Evolutionary conservation across 2,888 invertebrate species (phyloP).

Genomic region (Nymphalis polychloros): DNA sequence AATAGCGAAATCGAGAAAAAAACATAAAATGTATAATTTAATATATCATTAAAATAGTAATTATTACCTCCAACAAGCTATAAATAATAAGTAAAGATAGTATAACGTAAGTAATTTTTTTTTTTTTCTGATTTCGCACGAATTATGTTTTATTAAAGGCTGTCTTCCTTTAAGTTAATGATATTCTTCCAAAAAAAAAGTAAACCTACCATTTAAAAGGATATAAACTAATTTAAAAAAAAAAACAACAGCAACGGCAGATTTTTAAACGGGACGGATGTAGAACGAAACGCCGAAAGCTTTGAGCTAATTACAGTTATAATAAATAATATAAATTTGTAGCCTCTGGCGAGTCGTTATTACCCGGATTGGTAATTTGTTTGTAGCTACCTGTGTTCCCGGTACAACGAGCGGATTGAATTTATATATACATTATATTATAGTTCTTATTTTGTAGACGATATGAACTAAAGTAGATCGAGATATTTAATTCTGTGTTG

Average conservation of each 20-base stretch:
- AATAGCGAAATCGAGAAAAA: not conserved
- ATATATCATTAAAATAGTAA: not conserved
- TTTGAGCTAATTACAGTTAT: constrained; percentile 42
- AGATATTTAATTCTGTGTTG: constrained; percentile 43
- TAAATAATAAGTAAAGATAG: not conserved
- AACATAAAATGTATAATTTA: not conserved
- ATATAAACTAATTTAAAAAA: constrained; percentile 32
- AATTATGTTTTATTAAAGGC: constrained; percentile 20
- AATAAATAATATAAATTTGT: constrained; percentile 44
- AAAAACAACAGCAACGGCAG: constrained; percentile 16
- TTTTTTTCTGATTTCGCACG: constrained; percentile 21
- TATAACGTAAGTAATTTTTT: constrained; percentile 12
- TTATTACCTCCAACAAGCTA: not conserved
- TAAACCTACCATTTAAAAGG: constrained; percentile 25
- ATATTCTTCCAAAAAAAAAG: constrained; percentile 18
- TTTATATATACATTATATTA: constrained; percentile 10
- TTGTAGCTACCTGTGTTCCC: constrained; percentile 73
- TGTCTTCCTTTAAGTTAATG: constrained; percentile 29
- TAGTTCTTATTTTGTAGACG: not conserved
- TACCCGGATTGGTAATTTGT: constrained; percentile 70
- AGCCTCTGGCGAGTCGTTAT: constrained; percentile 57
- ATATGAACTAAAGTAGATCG: constrained; percentile 1
- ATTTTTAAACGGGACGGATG: constrained; percentile 36
- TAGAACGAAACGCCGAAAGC: constrained; percentile 36
- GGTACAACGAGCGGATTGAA: constrained; percentile 39